Evolutionary conservation across 2,797 vertebrate genomes (phyloP).

Genomic region (Mormyrus hasselquistii): DNA sequence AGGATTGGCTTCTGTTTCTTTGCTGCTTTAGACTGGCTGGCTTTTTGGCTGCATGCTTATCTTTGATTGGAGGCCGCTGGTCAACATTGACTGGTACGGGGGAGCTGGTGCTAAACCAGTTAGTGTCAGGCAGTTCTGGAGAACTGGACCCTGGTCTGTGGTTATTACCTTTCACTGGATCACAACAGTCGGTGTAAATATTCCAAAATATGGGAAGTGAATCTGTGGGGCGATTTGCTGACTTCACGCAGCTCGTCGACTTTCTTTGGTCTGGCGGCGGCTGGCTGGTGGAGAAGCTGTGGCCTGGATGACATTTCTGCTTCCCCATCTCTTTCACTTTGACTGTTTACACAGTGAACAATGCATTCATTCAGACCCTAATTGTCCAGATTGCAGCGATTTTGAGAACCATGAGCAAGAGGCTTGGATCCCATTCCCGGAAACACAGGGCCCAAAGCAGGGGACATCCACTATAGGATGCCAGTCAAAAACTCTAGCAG

Average conservation of each 20-base stretch:
- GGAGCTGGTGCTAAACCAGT: neutral
- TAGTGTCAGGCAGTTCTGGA: neutral
- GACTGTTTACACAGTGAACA: neutral
- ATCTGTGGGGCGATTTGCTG: neutral
- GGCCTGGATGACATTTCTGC: neutral
- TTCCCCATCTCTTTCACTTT: neutral
- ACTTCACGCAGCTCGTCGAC: neutral
- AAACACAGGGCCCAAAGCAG: neutral
- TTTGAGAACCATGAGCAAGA: neutral
- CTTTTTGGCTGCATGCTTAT: neutral
- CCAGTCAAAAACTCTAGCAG: neutral
- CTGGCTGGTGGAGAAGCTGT: neutral
- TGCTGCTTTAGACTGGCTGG: neutral
- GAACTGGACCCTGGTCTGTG: neutral
- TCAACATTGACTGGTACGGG: neutral
- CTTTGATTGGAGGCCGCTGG: neutral
- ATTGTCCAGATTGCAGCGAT: neutral
- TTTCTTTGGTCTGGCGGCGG: neutral
- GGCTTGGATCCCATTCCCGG: neutral
- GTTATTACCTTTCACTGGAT: neutral
- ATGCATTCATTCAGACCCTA: neutral
- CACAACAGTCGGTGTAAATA: neutral
- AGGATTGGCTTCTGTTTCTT: neutral
- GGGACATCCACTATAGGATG: neutral
- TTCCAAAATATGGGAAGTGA: neutral